These are phyloP conservation scores for Planiliza haematocheilus DNA, from an alignment of 2,113 vertebrate genomes.

Conservation along the genomic window DNA sequence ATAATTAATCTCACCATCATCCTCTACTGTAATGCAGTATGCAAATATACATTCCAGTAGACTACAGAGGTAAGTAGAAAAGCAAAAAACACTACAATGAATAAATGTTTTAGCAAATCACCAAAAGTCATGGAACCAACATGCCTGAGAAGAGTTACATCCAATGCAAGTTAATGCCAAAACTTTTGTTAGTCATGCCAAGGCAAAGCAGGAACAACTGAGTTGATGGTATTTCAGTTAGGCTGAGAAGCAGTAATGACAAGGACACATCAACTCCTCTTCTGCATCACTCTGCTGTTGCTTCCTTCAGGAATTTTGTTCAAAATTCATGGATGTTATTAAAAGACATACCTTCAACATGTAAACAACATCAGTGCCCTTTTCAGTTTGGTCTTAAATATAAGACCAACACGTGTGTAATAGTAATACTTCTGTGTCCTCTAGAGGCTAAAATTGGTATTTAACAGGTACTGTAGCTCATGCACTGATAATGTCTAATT, in stretches of 20 bases:
- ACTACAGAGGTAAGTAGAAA: not conserved
- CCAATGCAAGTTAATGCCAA: not conserved
- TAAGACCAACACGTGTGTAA: not conserved
- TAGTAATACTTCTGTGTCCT: conserved; percentile 11
- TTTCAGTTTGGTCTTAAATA: not conserved
- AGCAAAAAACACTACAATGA: not conserved
- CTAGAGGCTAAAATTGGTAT: conserved; percentile 23
- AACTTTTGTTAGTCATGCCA: not conserved
- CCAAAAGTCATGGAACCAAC: too few species aligned
- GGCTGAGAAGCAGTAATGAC: not conserved
- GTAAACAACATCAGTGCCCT: fast-evolving
- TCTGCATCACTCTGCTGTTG: too few species aligned
- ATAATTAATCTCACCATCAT: not conserved
- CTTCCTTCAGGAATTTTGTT: not conserved
- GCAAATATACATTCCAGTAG: not conserved
- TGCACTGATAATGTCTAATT: not conserved
- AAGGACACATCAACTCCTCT: too few species aligned
- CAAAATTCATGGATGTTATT: not conserved
- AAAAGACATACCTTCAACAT: not conserved
- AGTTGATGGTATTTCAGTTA: not conserved
- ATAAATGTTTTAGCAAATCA: too few species aligned
- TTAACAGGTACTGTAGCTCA: too few species aligned
- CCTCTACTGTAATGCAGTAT: not conserved
- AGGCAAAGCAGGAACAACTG: not conserved
- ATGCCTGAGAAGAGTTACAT: not conserved